Evolutionary conservation across 1,140 invertebrate genomes (phyloP).

Genomic region (Drosophila punjabiensis): DNA sequence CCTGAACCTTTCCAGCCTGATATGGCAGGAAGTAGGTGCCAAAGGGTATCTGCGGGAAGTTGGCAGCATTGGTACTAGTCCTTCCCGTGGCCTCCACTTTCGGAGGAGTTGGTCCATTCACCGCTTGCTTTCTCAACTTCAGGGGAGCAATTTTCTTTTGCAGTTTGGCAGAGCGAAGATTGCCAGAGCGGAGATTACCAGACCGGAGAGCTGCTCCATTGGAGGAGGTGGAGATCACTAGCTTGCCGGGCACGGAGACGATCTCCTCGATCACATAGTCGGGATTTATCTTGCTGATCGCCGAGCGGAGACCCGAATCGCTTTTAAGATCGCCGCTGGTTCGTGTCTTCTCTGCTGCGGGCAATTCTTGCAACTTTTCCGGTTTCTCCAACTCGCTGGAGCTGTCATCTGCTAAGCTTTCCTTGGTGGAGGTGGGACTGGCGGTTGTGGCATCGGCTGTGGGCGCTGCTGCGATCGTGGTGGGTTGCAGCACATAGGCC

Average conservation of each 20-base stretch:
- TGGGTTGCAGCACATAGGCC: constrained; percentile 63
- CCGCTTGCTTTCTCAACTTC: constrained; percentile 43
- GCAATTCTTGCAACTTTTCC: constrained; percentile 59
- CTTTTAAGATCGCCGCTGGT: constrained; percentile 60
- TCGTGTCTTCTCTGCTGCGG: constrained; percentile 43
- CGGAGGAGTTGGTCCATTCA: constrained; percentile 26
- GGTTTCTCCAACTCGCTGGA: constrained; percentile 42
- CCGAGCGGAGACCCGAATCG: constrained; percentile 60
- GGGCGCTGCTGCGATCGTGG: constrained; percentile 9
- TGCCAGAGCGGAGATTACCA: background rate
- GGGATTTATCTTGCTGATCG: constrained; percentile 71
- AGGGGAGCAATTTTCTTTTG: constrained; percentile 3
- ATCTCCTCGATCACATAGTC: constrained; percentile 81
- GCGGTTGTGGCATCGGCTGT: constrained; percentile 39
- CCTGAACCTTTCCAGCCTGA: constrained; percentile 46
- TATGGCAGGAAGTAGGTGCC: constrained; percentile 80
- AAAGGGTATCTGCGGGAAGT: constrained; percentile 78
- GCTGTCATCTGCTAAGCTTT: constrained; percentile 41
- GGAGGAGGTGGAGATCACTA: constrained; percentile 60
- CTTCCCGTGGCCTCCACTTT: constrained; percentile 82
- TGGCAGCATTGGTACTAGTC: constrained; percentile 63
- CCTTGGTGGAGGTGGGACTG: constrained; percentile 30
- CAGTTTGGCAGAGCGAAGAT: constrained; percentile 1
- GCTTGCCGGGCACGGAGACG: constrained; percentile 65
- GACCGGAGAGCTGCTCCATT: background rate